These are phyloP conservation scores for Palythoa caribaeorum DNA, from an alignment of 92 coral and sea anemone genomes.

Conservation along the genomic window DNA sequence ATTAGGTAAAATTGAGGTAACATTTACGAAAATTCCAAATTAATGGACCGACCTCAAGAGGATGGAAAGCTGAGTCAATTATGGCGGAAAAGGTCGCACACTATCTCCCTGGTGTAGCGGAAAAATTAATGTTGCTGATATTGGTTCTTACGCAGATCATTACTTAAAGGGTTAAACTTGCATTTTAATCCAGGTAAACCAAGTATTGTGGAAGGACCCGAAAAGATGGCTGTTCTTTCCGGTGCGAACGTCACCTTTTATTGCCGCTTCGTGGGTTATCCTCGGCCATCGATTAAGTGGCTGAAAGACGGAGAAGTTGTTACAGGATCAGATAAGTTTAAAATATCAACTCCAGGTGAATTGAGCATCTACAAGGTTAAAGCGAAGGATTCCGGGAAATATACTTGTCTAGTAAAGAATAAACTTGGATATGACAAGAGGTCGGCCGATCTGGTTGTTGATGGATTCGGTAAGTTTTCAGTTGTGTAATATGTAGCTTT, in stretches of 20 bases:
- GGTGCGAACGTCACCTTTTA: conserved; percentile 73
- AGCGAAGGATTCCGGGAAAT: conserved; percentile 65
- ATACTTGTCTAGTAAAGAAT: conserved; percentile 76
- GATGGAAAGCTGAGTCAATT: too few relatives aligned
- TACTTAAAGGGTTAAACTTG: not conserved
- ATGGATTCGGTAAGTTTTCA: conserved; percentile 68
- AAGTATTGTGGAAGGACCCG: conserved; percentile 62
- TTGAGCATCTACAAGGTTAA: conserved; percentile 52
- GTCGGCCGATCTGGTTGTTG: conserved; percentile 74
- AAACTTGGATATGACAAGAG: conserved; percentile 50
- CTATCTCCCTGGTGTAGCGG: too few relatives aligned
- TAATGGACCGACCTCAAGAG: too few relatives aligned
- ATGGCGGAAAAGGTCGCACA: too few relatives aligned
- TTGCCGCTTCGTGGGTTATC: conserved; percentile 74
- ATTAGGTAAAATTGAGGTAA: too few relatives aligned
- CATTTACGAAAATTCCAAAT: too few relatives aligned
- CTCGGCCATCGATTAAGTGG: conserved; percentile 65
- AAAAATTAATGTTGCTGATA: too few relatives aligned
- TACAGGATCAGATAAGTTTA: conserved; percentile 5
- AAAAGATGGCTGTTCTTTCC: conserved; percentile 65
- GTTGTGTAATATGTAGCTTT: not conserved
- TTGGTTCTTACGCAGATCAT: too few relatives aligned
- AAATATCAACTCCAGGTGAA: not conserved
- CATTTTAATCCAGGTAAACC: conserved; percentile 59
- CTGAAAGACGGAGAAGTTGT: conserved; percentile 52